Conservation (phyloP, 2,888 invertebrate species). For the Nysson spinosus region DNA sequence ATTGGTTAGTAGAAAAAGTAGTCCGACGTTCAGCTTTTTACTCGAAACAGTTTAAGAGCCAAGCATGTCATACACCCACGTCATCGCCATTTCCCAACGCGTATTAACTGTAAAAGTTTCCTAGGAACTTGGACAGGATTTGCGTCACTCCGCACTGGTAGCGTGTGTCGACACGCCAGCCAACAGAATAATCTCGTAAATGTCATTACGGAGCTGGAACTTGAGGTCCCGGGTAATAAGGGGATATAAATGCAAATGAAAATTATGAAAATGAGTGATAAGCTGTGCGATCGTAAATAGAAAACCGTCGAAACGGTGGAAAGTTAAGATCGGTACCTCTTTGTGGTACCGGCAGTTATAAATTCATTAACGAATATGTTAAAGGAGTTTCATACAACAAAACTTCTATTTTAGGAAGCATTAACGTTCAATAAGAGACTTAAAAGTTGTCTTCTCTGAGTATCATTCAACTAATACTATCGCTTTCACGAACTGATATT, state of each 20-base stretch:
- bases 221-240: conserved; percentile 55
- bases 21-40: conserved; percentile 19
- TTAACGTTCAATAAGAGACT: no score
- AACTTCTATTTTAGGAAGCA: no score
- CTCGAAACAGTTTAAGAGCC: conserved; percentile 15
- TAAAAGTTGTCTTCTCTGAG: no score
- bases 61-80: conserved; percentile 11
- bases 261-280: conserved; percentile 61
- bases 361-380: neutral
- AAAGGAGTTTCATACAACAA: neutral
- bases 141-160: conserved; percentile 37
- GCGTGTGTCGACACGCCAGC: conserved; percentile 51
- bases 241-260: conserved; percentile 63
- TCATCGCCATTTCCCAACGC: conserved; percentile 8
- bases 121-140: conserved; percentile 40
- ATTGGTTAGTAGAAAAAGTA: no score
- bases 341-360: neutral
- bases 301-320: conserved; percentile 42
- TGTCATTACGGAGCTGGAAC: conserved; percentile 50
- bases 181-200: conserved; percentile 55
- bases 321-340: conserved; percentile 31
- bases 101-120: conserved; percentile 51
- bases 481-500: no score
- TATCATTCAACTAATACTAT: no score
- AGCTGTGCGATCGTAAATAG: conserved; percentile 38